A percentile compares a stretch with the other conserved stretches of the same genome.
Conservation (phyloP, 2,113 vertebrate genomes). For the Hippolais icterina region DNA sequence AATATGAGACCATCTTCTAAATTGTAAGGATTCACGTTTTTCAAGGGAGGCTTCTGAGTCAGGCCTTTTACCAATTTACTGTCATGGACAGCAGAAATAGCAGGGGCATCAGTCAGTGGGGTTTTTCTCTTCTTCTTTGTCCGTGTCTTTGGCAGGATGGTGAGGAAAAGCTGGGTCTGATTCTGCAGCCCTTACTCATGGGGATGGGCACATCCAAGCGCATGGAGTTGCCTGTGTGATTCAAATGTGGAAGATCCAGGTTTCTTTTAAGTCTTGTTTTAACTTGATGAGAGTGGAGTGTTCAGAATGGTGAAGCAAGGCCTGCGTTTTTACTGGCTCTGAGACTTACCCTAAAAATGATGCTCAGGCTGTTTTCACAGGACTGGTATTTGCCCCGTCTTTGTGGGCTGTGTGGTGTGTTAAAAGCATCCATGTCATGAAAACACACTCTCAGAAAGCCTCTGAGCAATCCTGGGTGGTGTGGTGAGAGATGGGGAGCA, state of each 20-base stretch:
- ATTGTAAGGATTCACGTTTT: neutral
- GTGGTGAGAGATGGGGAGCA: neutral
- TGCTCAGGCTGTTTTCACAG: neutral
- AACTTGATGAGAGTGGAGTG: neutral
- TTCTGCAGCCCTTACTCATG: constrained; percentile 22
- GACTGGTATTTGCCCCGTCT: neutral
- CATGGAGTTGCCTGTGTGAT: neutral
- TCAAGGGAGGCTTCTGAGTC: neutral
- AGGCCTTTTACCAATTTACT: neutral
- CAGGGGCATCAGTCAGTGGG: neutral
- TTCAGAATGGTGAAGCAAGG: neutral
- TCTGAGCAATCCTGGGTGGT: neutral
- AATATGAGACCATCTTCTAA: neutral
- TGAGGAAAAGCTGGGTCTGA: neutral
- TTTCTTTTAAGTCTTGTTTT: constrained; percentile 29
- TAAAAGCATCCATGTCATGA: rapidly evolving
- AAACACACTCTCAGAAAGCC: neutral
- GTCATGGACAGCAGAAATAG: neutral
- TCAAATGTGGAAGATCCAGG: neutral
- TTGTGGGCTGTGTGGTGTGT: neutral
- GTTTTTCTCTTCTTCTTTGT: neutral
- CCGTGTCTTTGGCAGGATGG: neutral
- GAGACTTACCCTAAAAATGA: neutral
- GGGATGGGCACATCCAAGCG: neutral
- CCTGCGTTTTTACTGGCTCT: neutral